These are phyloP conservation scores for Planococcus citri DNA, from an alignment of 1,140 invertebrate genomes.

Conservation along the genomic window DNA sequence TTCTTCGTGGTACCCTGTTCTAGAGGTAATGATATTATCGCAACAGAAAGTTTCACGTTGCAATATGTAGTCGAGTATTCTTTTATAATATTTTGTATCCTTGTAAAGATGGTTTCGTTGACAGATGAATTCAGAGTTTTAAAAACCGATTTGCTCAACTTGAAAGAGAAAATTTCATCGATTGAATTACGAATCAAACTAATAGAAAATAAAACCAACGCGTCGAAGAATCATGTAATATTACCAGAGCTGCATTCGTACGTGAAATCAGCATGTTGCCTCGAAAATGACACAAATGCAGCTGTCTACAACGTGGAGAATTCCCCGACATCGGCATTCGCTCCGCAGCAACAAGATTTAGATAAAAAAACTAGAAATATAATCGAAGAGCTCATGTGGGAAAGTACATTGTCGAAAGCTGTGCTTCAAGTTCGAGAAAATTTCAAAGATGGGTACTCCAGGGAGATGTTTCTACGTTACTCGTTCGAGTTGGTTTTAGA, in stretches of 20 bases:
- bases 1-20: no score
- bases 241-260: neutral
- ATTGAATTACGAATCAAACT: neutral
- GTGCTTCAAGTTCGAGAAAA: neutral
- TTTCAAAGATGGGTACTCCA: neutral
- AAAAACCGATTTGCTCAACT: neutral
- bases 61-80: no score
- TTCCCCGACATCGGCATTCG: neutral
- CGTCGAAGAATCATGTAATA: neutral
- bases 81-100: neutral
- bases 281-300: no score
- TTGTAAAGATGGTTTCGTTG: neutral
- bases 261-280: no score
- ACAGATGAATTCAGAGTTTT: neutral
- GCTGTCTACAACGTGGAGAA: no score
- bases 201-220: neutral
- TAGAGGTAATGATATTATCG: no score
- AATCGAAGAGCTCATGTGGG: conserved; percentile 12
- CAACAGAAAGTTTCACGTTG: no score
- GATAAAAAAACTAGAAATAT: neutral
- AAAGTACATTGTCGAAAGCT: neutral
- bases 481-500: conserved; percentile 3
- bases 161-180: neutral
- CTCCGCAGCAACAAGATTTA: neutral
- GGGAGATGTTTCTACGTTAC: neutral